Base-by-base conservation (phyloP, 2,797 vertebrate genomes). In the Micropoecilia bifurca region DNA sequence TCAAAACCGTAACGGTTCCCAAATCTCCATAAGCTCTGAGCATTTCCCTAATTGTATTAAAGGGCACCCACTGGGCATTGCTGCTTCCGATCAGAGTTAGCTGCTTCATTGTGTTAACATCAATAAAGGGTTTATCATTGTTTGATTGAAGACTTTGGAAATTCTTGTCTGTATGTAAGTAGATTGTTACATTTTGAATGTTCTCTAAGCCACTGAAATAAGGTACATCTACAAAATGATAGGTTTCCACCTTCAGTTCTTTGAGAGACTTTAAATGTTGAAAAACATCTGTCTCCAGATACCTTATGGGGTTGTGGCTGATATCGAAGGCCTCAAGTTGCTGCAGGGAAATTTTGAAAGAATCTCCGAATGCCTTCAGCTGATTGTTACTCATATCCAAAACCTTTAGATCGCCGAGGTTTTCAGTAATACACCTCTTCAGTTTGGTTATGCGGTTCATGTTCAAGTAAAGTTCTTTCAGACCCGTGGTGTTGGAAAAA, bases 301-400 rank as follows among this genome's bases (percentile, higher is more conserved):
- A 50, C 1, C 2, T 0, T 3, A 77, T 0, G 36, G 6, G 8
- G 25, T 84, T 84, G 1, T 68, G 47, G 46, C 48, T 66, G 18
- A 89, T 75, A 53, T 85, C 41, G 46, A 89, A 30, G 45, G 12
- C 14, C 28, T 87, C 22, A 0, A 89, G 71, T 1, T 8, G 77
- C 22, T 10, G 30, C 18, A 59, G 73, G 2, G 57, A 6, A 6
- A 1, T n/a, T 43, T 69, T 83, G 6, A 86, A 89, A 48, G 48
- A 6, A 0, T 22, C 22, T n/a, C 9, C 36, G 0, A 86, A 59
- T 20, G 48, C 79, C 8, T 36, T 68, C 2, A 85, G 1, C 14
- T 30, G 1, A 0, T 89, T 87, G 0, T 22, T 0, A 12, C 74
- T 74, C 30, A 85, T 1, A 63, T 79, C 53, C 18, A 84, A 78